Evolutionary conservation across 37 sponge, comb jelly and placozoan species (phyloP), one percentile per base, ranked within the genome.

Genomic region (Aplysina aerophoba): DNA sequence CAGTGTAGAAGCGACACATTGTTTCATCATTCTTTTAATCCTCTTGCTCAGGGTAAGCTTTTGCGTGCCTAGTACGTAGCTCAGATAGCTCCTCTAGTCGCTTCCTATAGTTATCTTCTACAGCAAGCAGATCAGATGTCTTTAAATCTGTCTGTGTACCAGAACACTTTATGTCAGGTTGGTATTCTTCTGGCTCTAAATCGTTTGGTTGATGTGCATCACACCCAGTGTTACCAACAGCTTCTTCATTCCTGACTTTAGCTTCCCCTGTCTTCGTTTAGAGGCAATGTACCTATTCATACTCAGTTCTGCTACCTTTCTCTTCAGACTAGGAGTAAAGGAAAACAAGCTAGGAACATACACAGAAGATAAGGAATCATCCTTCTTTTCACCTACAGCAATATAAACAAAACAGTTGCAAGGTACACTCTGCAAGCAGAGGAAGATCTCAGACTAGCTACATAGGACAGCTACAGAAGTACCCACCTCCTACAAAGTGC

Each of bases 401-500:
- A 14, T 35, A 73, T 73, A 73, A 22, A 73, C 39, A 36, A 73
- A 8, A 73, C 36, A 38, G 39, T 38, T 73, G 74, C 35, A 12
- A 5, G 28, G 27, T 30, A 63, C 24, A 30, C 65, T 30, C 65
- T 30, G 28, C 24, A 28, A 8, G 24, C 65, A 63, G 24, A 63
- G 65, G 27, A 63, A 63, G 5, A 63, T 28, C 65, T 30, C 8
- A 12, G 24, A 30, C 3, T 63, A 30, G 5, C 28, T 63, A 24
- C 65, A 24, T 63, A 73, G 35, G 39, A 35, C 33, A 22, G 22
- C 35, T 73, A 34, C 35, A 62, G 28, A 4, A 62, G 73, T 38
- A 75, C 78, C 59, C 38, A 79, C 86, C 80, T 60, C 80, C 86
- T 41, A 86, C 67, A 62, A 86, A 64, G 39, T 86, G 86, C 27